phyloP scores from a whole-genome alignment of 2,113 vertebrate genomes.

The Pachyramphus minor region DNA sequence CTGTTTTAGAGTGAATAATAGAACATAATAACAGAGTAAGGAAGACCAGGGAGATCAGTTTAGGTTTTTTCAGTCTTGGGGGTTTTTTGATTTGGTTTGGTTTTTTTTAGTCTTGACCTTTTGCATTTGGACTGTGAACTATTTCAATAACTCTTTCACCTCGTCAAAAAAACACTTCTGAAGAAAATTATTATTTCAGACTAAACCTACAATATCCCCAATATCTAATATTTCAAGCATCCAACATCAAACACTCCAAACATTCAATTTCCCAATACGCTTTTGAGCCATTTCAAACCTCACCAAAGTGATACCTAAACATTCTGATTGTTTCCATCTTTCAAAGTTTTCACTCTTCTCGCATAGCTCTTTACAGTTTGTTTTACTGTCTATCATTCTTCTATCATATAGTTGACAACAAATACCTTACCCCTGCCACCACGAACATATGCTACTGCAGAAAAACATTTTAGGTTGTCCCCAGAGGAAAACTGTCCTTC shows the following conservation, averaged over 20 bases:
- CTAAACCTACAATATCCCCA: neutral
- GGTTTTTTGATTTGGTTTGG: fast-evolving
- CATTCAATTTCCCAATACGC: neutral
- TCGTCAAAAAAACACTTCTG: neutral
- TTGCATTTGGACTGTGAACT: neutral
- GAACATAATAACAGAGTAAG: neutral
- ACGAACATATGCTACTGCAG: conserved; percentile 34
- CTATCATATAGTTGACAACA: neutral
- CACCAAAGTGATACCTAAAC: neutral
- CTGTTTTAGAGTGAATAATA: neutral
- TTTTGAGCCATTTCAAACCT: neutral
- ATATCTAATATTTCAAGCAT: neutral
- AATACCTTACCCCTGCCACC: neutral
- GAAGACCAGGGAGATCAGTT: neutral
- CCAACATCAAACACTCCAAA: neutral
- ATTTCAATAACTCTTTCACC: neutral
- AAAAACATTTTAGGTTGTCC: conserved; percentile 22
- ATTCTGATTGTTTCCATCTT: neutral
- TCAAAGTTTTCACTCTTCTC: neutral
- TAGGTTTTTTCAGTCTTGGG: neutral
- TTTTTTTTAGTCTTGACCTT: neutral
- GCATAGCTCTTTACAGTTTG: neutral
- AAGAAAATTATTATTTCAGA: neutral
- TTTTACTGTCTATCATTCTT: conserved; percentile 29
- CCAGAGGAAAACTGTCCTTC: conserved; percentile 47